A percentile compares a stretch with the other conserved stretches of the same genome.
Evolutionary conservation across 2,113 vertebrate species (phyloP).

Genomic region (Octodon degus): DNA sequence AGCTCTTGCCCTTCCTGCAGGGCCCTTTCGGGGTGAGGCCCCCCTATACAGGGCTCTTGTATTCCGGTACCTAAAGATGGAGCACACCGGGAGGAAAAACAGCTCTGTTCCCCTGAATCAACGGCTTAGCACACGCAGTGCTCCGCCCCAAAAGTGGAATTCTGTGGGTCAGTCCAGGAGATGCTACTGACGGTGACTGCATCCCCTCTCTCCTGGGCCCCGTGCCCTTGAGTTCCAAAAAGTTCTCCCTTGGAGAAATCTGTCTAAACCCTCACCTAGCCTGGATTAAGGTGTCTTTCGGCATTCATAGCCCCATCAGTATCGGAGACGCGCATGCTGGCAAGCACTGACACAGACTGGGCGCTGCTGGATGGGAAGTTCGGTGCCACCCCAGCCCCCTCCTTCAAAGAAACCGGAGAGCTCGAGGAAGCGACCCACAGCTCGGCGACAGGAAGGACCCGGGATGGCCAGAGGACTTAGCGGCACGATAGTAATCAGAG

Average conservation of each 20-base stretch:
- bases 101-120: neutral
- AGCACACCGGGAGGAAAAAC: neutral
- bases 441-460: neutral
- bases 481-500: conserved; percentile 77
- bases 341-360: neutral
- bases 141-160: neutral
- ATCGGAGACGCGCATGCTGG: neutral
- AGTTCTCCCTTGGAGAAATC: neutral
- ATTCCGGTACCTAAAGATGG: neutral
- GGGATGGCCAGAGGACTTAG: conserved; percentile 66
- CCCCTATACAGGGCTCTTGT: neutral
- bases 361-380: neutral
- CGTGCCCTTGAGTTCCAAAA: neutral
- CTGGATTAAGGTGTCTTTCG: neutral
- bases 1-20: accelerated
- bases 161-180: neutral
- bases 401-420: neutral
- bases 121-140: no score
- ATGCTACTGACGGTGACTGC: neutral
- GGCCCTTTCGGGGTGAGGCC: neutral
- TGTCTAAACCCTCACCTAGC: neutral
- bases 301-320: neutral
- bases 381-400: accelerated
- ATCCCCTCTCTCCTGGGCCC: no score
- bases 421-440: neutral